Base-by-base conservation (phyloP, 92 coral and sea anemone species). In the Muricea muricata region DNA sequence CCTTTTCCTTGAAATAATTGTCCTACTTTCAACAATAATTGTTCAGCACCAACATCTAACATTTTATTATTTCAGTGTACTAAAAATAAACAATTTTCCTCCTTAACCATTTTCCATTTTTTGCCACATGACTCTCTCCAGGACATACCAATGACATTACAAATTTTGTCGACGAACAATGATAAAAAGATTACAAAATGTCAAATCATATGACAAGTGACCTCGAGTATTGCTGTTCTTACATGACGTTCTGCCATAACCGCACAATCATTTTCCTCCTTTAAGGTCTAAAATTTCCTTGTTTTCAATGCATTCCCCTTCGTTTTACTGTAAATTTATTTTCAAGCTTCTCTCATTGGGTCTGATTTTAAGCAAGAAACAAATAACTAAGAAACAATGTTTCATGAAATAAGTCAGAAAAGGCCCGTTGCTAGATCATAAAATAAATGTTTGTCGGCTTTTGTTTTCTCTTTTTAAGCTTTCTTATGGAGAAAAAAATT, bases 41-140 rank as follows among this genome's bases (percentile, higher is more conserved):
- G 95, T 73, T 89, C 93, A 45, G 93, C 94, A 50, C 92, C 90
- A 84, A 85, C 54, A 20, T 93, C 91, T 55, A 88, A 92, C 98
- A 95, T 95, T 41, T 63, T 84, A 33, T 29, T 11, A n/a, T 45
- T 75, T n/a, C n/a, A 34, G 31, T 30, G n/a, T 46, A 17, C 31
- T 28, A 34, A 65, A 65, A 11, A 23, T 7, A 15, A 14, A 24
- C 35, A 65, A 1, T 11, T 29, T 65, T 65, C 39, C 72, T 14
- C 7, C n/a, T 2, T n/a, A n/a, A 63, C 1, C 35, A 63, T 26
- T 63, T 32, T 63, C 37, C 35, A 63, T 20, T 63, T 18, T n/a
- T 63, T 32, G n/a, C 34, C 70, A 63, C 70, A 63, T 63, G 70
- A 63, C 70, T 28, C 37, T 63, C 70, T n/a, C 23, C 30, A 7